These are phyloP conservation scores for Elaphurus davidianus DNA, from an alignment of 2,113 vertebrate genomes.

Conservation along the genomic window DNA sequence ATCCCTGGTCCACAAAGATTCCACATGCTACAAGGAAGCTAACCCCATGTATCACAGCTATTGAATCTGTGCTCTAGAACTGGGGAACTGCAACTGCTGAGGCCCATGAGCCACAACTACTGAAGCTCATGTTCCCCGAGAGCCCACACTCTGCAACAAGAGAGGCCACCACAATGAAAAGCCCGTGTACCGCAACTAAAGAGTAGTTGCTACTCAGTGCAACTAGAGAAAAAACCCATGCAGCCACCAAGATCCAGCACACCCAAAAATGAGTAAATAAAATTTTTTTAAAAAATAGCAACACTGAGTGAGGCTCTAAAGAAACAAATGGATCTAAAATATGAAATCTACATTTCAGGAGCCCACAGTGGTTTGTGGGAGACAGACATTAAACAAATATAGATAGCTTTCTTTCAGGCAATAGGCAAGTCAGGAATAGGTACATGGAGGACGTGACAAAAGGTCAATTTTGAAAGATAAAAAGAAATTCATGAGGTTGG, in stretches of 20 bases:
- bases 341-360: not conserved
- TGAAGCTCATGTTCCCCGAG: not conserved
- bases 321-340: not conserved
- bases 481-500: not conserved
- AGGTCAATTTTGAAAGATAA: not conserved
- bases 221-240: not conserved
- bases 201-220: not conserved
- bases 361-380: not conserved
- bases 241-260: not conserved
- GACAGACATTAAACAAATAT: not conserved
- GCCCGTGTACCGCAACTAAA: not conserved
- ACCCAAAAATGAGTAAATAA: not conserved
- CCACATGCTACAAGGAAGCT: not conserved
- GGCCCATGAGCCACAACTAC: not conserved
- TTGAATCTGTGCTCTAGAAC: not conserved
- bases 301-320: not conserved
- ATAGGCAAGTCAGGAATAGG: not conserved
- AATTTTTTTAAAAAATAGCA: not conserved
- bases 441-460: not conserved
- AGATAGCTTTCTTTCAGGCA: not conserved
- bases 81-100: not conserved
- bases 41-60: not conserved
- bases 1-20: not conserved
- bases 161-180: not conserved
- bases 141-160: not conserved